Conservation (phyloP, 2,888 invertebrate genomes). For the Folsomia candida region DNA sequence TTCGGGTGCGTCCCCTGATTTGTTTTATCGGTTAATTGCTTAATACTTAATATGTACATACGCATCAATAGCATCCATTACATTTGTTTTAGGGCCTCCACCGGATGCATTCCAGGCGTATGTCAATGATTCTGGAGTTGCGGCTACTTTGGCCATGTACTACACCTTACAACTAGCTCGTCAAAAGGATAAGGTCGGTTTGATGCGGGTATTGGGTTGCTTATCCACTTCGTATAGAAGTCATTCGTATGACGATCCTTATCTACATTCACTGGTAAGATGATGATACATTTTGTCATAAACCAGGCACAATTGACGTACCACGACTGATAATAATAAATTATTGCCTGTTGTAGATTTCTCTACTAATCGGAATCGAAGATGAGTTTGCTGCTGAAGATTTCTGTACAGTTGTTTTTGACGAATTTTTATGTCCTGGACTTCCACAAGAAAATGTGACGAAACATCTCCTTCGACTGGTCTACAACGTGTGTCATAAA, state of each 20-base stretch:
- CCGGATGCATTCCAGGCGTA: constrained; percentile 92
- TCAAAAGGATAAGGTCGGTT: constrained; percentile 73
- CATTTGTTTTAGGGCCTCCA: constrained; percentile 82
- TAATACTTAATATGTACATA: too few species aligned
- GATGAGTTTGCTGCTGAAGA: constrained; percentile 93
- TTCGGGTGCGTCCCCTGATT: constrained; percentile 57
- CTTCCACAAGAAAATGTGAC: constrained; percentile 86
- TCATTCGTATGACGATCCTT: constrained; percentile 90
- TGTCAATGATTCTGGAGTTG: constrained; percentile 84
- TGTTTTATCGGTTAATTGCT: background rate
- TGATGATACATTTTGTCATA: too few species aligned
- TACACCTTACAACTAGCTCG: constrained; percentile 86
- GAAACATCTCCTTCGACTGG: constrained; percentile 80
- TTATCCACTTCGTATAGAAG: constrained; percentile 87
- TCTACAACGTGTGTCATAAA: constrained; percentile 87
- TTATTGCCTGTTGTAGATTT: constrained; percentile 57
- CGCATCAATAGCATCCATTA: too few species aligned
- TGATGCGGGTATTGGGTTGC: constrained; percentile 82
- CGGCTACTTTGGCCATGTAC: constrained; percentile 91
- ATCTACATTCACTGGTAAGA: constrained; percentile 80
- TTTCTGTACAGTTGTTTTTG: constrained; percentile 91
- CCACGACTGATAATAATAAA: too few species aligned
- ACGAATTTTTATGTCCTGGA: constrained; percentile 91
- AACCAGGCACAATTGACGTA: too few species aligned
- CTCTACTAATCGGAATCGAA: constrained; percentile 78